A percentile compares a stretch with the other conserved stretches of the same genome.
Conservation (phyloP, 2,113 vertebrate genomes). For the Myiozetetes cayanensis region DNA sequence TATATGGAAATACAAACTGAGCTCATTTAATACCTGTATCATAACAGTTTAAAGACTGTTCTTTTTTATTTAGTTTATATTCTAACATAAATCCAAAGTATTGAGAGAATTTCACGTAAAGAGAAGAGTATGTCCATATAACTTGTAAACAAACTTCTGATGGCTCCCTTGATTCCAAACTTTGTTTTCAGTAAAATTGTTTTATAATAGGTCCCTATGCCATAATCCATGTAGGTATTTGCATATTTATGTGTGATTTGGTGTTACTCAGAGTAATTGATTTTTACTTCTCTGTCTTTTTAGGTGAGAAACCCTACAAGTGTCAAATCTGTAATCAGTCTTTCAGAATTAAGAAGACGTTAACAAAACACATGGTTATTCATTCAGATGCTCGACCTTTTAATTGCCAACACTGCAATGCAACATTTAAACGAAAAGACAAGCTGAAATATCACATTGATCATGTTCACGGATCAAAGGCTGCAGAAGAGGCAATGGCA, state of each 20-base stretch:
- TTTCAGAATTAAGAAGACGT: conserved; percentile 97
- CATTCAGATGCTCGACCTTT: conserved; percentile 96
- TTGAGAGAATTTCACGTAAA: background rate
- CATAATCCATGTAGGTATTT: background rate
- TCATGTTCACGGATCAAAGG: conserved; percentile 88
- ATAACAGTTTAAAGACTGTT: background rate
- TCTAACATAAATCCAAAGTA: background rate
- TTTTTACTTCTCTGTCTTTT: background rate
- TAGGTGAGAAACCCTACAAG: conserved; percentile 95
- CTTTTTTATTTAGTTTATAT: background rate
- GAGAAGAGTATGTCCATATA: background rate
- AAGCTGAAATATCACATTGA: conserved; percentile 97
- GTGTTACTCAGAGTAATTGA: background rate
- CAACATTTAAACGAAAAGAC: conserved; percentile 96
- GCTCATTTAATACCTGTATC: background rate
- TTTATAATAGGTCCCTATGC: background rate
- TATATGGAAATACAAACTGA: background rate
- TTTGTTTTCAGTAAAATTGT: background rate
- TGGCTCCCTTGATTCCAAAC: background rate
- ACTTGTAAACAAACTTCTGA: background rate
- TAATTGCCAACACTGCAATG: conserved; percentile 92
- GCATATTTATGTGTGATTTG: background rate
- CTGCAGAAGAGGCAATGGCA: conserved; percentile 72
- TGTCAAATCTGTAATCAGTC: conserved; percentile 94
- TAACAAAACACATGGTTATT: conserved; percentile 98